Conservation (phyloP, 2,888 invertebrate genomes). For the Rotaria socialis region DNA sequence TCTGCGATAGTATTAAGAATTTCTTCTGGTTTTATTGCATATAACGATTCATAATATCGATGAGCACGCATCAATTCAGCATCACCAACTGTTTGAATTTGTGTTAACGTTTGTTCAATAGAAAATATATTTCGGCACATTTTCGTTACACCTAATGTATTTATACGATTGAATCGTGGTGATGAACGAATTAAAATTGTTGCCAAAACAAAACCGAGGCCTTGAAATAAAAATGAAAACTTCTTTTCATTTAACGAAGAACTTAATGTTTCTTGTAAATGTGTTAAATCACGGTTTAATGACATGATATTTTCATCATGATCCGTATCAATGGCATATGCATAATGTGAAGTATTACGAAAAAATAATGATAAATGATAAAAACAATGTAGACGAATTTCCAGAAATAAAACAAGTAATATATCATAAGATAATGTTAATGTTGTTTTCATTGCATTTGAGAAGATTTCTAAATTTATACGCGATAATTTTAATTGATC, state of each 20-base stretch:
- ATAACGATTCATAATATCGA: conserved; percentile 41
- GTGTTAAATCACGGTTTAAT: conserved; percentile 42
- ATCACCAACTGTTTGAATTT: conserved; percentile 38
- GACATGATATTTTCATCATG: conserved; percentile 40
- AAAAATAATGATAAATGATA: conserved; percentile 42
- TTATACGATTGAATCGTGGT: conserved; percentile 39
- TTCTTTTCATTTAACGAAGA: conserved; percentile 37
- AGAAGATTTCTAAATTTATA: conserved; percentile 19
- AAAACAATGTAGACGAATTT: conserved; percentile 45
- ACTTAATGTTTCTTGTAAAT: conserved; percentile 43
- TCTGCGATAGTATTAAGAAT: conserved; percentile 40
- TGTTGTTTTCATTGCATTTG: conserved; percentile 24
- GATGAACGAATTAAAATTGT: conserved; percentile 40
- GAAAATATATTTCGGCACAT: conserved; percentile 46
- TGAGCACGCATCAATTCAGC: conserved; percentile 45
- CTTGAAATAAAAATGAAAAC: conserved; percentile 42
- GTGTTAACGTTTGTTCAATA: conserved; percentile 43
- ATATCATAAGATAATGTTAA: conserved; percentile 37
- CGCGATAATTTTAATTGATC: conserved; percentile 8
- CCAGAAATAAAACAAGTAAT: conserved; percentile 40
- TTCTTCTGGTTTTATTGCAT: conserved; percentile 43
- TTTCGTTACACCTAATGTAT: conserved; percentile 42
- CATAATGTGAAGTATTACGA: conserved; percentile 25
- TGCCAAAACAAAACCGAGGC: conserved; percentile 41
- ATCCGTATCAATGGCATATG: conserved; percentile 42